Base-by-base conservation (phyloP, 2,113 vertebrate genomes). In the Melanerpes formicivorus region DNA sequence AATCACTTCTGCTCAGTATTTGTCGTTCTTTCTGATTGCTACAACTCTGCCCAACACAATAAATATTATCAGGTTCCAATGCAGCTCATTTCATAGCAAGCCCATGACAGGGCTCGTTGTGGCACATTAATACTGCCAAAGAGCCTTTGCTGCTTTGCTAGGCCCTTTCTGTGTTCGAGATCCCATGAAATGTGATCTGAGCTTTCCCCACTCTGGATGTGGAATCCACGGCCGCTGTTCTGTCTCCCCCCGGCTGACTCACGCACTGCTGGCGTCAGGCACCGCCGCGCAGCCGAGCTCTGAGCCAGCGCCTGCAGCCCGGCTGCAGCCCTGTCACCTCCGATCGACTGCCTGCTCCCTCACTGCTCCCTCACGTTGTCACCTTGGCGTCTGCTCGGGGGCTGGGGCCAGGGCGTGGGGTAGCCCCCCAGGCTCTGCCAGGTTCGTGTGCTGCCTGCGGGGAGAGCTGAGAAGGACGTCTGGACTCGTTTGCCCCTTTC, bases 181-280 rank as follows among this genome's bases (percentile, higher is more conserved):
- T 29, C 58, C 77, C 73, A 5, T 10, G 22, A 30, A 10, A 62
- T 9, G 27, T 37, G 56, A 18, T 23, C 42, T 2, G 1, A 84
- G 89, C 87, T n/a, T 46, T 54, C 64, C 10, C 63, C 60, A 2
- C 46, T 66, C 13, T n/a, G 40, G 75, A 78, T 29, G 80, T 93
- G 89, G 90, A n/a, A 74, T 40, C 6, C 9, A 1, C 80, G 65
- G 12, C 60, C 3, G 23, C 14, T 17, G 76, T 22, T 83, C 32
- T 14, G 60, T 46, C 37, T 50, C 3, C 69, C 55, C 60, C 22
- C 1, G 63, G 54, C 42, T 96, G 95, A 96, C 82, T 96, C 95
- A 95, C 3, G 84, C 8, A 4, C 80, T 87, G 91, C 95, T 96
- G 93, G 77, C 78, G 80, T 94, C 95, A 95, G 1, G 17, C 70